These are phyloP conservation scores for Thripadectes ignobilis DNA, from an alignment of 2,797 vertebrate genomes.

Conservation along the genomic window DNA sequence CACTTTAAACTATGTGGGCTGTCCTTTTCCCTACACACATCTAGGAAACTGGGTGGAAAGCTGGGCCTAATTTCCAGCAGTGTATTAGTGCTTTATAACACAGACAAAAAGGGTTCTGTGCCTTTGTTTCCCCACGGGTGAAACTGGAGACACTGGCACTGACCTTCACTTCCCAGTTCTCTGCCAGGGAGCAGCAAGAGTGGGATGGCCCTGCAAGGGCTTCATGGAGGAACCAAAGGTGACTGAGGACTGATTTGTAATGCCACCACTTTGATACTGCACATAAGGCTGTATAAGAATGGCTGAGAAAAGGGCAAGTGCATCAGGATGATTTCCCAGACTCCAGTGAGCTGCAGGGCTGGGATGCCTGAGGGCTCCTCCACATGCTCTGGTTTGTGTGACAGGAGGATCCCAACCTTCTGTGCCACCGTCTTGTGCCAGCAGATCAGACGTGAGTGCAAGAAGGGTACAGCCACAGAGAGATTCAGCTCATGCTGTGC, in stretches of 20 bases:
- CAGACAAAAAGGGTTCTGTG: background rate
- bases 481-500: background rate
- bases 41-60: background rate
- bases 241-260: background rate
- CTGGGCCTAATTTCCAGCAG: background rate
- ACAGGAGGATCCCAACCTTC: background rate
- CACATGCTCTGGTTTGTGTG: rapidly evolving
- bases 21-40: background rate
- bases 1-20: background rate
- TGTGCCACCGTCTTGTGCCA: background rate
- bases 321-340: background rate
- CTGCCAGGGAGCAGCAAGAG: background rate
- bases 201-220: background rate
- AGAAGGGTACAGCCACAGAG: background rate
- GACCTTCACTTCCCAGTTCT: background rate
- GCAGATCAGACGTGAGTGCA: background rate
- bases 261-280: background rate
- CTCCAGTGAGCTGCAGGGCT: background rate
- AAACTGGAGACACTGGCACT: background rate
- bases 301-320: background rate
- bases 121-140: background rate
- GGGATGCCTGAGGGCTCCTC: background rate
- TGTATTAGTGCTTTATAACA: background rate
- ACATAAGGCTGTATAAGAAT: background rate
- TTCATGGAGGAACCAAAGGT: background rate